Conservation (phyloP, 1,140 invertebrate species). For the Bombus superbus region DNA sequence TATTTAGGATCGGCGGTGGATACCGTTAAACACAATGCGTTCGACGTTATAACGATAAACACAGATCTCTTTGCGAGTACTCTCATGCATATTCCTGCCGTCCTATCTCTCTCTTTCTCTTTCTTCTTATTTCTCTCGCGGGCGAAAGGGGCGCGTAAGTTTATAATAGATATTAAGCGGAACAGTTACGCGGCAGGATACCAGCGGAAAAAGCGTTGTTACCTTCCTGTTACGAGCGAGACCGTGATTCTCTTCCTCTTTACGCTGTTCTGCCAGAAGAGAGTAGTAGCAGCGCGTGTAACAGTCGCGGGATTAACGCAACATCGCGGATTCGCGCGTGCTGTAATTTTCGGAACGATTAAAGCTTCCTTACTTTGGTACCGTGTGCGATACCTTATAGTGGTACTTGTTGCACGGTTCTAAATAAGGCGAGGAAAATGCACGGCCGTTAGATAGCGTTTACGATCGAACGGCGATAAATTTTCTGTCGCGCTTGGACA, state of each 20-base stretch:
- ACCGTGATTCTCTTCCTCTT: conserved; percentile 41
- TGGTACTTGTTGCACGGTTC: background rate
- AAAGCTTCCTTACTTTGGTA: conserved; percentile 43
- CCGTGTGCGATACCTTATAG: background rate
- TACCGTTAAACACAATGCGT: conserved; percentile 43
- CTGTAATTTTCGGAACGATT: conserved; percentile 62
- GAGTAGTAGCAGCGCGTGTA: conserved; percentile 17
- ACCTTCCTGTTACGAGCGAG: conserved; percentile 27
- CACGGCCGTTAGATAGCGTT: conserved; percentile 15
- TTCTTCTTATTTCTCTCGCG: background rate
- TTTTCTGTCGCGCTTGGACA: conserved; percentile 1
- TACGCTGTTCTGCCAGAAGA: background rate
- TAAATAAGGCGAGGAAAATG: conserved; percentile 45
- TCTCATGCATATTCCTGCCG: background rate
- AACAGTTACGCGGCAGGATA: conserved; percentile 43
- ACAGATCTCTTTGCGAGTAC: background rate
- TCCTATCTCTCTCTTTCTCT: background rate
- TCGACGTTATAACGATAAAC: conserved; percentile 21
- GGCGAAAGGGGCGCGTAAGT: conserved; percentile 21
- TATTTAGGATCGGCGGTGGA: conserved; percentile 17
- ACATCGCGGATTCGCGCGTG: conserved; percentile 6
- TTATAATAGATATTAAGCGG: conserved; percentile 38
- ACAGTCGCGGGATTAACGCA: too few species aligned
- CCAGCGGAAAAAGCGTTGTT: conserved; percentile 32
- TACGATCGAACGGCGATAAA: conserved; percentile 43